Evolutionary conservation across 1,140 invertebrate species (phyloP).

Genomic region (Coptotermes formosanus): DNA sequence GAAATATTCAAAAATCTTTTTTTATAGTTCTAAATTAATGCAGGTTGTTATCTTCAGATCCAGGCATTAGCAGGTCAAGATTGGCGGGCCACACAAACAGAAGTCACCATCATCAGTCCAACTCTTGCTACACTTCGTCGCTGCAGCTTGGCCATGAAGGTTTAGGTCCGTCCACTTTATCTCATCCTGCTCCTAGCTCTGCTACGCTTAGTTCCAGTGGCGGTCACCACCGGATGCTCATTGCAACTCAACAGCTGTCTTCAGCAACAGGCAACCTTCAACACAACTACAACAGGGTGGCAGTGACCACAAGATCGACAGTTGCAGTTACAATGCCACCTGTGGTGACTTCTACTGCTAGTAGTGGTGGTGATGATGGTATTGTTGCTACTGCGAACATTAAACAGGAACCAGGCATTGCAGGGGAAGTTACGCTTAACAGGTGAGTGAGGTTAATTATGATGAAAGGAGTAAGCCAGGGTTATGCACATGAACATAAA

Average conservation of each 20-base stretch:
- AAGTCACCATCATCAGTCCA: not conserved
- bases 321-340: not conserved
- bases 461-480: not conserved
- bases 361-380: not conserved
- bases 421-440: conserved; percentile 17
- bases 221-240: not conserved
- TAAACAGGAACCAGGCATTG: not conserved
- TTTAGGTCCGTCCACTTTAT: not conserved
- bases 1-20: too few species aligned
- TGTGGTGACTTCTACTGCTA: not conserved
- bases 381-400: not conserved
- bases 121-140: not conserved
- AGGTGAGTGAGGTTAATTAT: not conserved
- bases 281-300: not conserved
- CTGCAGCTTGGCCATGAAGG: not conserved
- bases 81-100: not conserved
- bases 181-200: conserved; percentile 4
- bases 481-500: too few species aligned
- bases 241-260: not conserved
- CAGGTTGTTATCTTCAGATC: not conserved
- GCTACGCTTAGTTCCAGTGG: not conserved
- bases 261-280: not conserved
- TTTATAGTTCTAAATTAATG: not conserved
- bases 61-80: not conserved
- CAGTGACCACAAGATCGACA: conserved; percentile 4